Percentiles rank a stretch among this genome's conserved stretches.
Conservation (phyloP, 2,888 invertebrate genomes). For the Brachylomia viminalis region DNA sequence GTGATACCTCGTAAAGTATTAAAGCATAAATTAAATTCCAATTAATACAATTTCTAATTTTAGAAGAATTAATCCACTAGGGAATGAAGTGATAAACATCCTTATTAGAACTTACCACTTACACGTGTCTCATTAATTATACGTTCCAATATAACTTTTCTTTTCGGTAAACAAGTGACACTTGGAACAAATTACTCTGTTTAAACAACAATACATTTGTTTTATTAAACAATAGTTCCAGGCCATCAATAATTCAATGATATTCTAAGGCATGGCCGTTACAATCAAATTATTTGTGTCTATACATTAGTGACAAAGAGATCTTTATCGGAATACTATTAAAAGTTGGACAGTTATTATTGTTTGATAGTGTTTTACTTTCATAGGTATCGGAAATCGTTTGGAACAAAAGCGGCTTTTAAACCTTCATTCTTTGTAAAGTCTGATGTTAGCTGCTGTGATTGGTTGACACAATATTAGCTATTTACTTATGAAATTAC, state of each 20-base stretch:
- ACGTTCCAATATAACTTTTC: slow-evolving; percentile 32
- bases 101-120: background rate
- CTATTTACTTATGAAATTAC: no score
- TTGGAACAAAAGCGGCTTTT: slow-evolving; percentile 23
- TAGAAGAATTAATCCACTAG: background rate
- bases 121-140: slow-evolving; percentile 17
- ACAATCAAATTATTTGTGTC: slow-evolving; percentile 78
- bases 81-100: slow-evolving; percentile 4
- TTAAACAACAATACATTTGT: slow-evolving; percentile 70
- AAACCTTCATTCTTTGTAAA: background rate
- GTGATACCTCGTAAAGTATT: background rate
- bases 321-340: slow-evolving; percentile 75
- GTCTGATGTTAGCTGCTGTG: background rate
- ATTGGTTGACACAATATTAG: background rate
- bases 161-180: slow-evolving; percentile 51
- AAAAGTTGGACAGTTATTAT: slow-evolving; percentile 72
- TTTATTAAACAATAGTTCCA: slow-evolving; percentile 79
- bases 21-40: background rate
- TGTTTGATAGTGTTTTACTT: slow-evolving; percentile 70
- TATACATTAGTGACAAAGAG: slow-evolving; percentile 72
- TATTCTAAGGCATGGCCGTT: slow-evolving; percentile 65
- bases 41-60: background rate
- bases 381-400: slow-evolving; percentile 15
- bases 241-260: slow-evolving; percentile 76
- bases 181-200: slow-evolving; percentile 64